phyloP scores from a whole-genome alignment of 2,797 vertebrate genomes.

The Sebastes oblongus region DNA sequence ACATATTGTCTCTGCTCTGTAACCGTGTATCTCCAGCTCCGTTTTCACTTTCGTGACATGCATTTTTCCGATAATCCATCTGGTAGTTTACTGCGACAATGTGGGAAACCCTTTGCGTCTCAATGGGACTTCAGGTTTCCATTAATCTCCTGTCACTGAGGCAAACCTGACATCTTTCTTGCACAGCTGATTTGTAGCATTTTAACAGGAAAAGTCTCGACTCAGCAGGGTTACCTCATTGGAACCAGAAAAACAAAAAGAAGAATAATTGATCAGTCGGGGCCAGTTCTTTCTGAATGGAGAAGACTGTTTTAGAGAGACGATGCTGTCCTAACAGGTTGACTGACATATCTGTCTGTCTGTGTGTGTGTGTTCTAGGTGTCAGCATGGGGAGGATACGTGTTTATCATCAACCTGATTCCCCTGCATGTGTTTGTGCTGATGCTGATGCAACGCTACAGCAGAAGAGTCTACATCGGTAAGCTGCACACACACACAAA shows the following conservation, averaged over 20 bases:
- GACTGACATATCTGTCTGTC: conserved; percentile 25
- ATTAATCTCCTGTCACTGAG: background rate
- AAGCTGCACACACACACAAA: conserved; percentile 59
- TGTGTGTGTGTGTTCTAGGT: conserved; percentile 81
- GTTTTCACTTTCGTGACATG: background rate
- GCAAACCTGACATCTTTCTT: background rate
- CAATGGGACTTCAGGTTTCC: background rate
- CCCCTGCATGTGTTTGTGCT: conserved; percentile 97
- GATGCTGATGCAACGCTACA: conserved; percentile 95
- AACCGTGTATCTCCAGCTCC: background rate
- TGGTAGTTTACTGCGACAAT: too few relatives aligned
- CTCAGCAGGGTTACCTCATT: background rate
- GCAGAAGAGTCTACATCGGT: conserved; percentile 96
- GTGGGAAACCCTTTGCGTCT: background rate
- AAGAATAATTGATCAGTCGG: background rate
- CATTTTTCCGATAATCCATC: background rate
- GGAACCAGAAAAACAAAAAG: background rate
- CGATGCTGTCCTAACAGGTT: background rate
- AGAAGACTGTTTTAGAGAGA: background rate
- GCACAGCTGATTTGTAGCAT: conserved; percentile 7
- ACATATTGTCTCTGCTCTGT: background rate
- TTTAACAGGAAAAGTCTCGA: conserved; percentile 3
- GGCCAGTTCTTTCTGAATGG: background rate
- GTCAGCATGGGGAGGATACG: conserved; percentile 97
- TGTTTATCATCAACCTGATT: conserved; percentile 98